phyloP scores from a whole-genome alignment of 2,888 invertebrate species.

The Dusona sp. region DNA sequence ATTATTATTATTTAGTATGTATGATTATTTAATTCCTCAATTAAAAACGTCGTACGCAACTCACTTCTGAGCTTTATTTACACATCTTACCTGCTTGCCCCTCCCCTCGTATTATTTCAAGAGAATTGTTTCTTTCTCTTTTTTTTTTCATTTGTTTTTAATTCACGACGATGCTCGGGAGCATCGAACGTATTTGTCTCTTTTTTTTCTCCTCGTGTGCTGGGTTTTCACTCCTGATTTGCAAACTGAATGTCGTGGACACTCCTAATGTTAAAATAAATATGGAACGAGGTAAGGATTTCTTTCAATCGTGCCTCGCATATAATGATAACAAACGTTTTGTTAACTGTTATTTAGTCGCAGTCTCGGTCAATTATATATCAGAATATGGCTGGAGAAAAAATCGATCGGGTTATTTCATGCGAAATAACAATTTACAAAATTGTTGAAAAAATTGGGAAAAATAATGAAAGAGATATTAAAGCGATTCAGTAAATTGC shows the following conservation, averaged over 20 bases:
- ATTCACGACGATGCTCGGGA: slow-evolving; percentile 25
- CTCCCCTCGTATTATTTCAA: slow-evolving; percentile 56
- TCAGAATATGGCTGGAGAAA: neutral
- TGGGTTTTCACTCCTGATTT: slow-evolving; percentile 49
- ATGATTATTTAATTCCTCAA: slow-evolving; percentile 81
- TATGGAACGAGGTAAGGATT: slow-evolving; percentile 55
- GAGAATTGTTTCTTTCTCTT: slow-evolving; percentile 29
- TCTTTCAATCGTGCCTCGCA: slow-evolving; percentile 20
- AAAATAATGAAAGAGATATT: neutral
- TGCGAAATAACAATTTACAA: neutral
- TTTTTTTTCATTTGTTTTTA: no score
- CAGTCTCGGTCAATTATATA: neutral
- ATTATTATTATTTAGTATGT: slow-evolving; percentile 81
- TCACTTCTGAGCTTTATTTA: slow-evolving; percentile 83
- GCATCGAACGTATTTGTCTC: slow-evolving; percentile 6
- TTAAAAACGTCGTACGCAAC: slow-evolving; percentile 83
- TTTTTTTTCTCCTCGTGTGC: slow-evolving; percentile 45
- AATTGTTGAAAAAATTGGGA: neutral
- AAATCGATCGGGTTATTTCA: neutral
- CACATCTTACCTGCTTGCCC: slow-evolving; percentile 79
- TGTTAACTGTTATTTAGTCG: neutral
- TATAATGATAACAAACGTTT: neutral
- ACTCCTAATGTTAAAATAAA: slow-evolving; percentile 16
- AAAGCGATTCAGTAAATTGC: neutral
- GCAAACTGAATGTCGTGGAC: slow-evolving; percentile 45